These are phyloP conservation scores for Papilio glaucus DNA, from an alignment of 1,140 invertebrate species.

Conservation along the genomic window DNA sequence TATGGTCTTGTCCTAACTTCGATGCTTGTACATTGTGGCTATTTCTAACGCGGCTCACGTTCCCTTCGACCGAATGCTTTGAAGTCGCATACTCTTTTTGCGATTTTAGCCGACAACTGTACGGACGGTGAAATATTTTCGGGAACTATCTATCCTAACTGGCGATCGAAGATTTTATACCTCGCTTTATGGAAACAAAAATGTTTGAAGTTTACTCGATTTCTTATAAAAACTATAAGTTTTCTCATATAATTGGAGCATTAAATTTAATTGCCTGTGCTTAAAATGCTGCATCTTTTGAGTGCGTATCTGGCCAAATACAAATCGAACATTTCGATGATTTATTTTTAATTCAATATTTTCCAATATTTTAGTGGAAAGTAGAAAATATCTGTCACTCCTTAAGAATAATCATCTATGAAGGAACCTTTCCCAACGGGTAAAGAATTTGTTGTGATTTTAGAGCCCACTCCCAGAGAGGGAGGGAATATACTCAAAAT, in stretches of 20 bases:
- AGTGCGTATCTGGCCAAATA: not conserved
- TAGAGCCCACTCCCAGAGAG: no score
- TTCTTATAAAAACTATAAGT: conserved; percentile 1
- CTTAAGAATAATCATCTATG: not conserved
- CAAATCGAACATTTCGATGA: not conserved
- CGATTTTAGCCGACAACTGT: conserved; percentile 66
- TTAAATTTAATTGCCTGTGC: not conserved
- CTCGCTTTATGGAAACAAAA: conserved; percentile 29
- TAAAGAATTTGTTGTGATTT: no score
- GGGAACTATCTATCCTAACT: conserved; percentile 64
- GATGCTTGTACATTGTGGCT: conserved; percentile 59
- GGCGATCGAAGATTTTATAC: not conserved
- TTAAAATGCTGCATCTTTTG: not conserved
- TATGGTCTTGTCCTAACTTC: conserved; percentile 58
- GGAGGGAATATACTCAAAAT: not conserved
- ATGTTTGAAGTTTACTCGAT: conserved; percentile 19
- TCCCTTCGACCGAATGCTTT: conserved; percentile 70
- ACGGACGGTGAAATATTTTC: conserved; percentile 72
- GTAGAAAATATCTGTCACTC: no score
- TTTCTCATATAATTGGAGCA: conserved; percentile 4
- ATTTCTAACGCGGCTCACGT: conserved; percentile 80
- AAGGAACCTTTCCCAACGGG: no score
- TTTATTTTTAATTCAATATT: not conserved
- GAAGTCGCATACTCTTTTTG: conserved; percentile 80
- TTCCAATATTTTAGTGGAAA: no score